Percentiles rank a stretch among this genome's conserved stretches.
These are phyloP conservation scores for Cheilosia soror DNA, from an alignment of 2,888 invertebrate species.

Conservation along the genomic window DNA sequence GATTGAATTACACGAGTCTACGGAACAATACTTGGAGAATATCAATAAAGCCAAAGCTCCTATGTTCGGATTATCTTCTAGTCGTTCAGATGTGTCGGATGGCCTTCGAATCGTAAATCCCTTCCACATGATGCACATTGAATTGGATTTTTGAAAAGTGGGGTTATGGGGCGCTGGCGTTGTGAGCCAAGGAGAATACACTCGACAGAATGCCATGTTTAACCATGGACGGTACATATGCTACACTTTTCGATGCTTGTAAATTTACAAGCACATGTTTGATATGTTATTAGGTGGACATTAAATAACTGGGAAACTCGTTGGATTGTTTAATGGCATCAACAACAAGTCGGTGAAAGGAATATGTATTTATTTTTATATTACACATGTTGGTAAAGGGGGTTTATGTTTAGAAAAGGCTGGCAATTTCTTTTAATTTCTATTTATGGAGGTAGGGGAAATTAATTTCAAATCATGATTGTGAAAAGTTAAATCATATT, in stretches of 20 bases:
- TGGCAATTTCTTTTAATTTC: too few relatives aligned
- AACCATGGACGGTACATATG: constrained; percentile 45
- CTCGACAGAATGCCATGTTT: constrained; percentile 52
- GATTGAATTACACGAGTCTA: constrained; percentile 47
- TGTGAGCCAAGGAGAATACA: background rate
- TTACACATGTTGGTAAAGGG: too few relatives aligned
- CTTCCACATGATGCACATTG: constrained; percentile 45
- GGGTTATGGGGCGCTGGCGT: background rate
- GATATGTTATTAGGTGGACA: constrained; percentile 47
- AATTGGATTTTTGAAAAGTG: constrained; percentile 51
- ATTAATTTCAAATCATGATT: too few relatives aligned
- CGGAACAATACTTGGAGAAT: constrained; percentile 38
- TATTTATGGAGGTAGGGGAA: too few relatives aligned
- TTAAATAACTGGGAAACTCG: constrained; percentile 38
- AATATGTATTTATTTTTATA: too few relatives aligned
- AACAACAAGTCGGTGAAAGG: constrained; percentile 18
- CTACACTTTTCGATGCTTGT: constrained; percentile 41
- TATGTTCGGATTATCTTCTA: constrained; percentile 55
- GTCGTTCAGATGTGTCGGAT: constrained; percentile 50
- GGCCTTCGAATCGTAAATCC: constrained; percentile 37
- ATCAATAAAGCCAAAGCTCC: constrained; percentile 52
- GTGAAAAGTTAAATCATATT: too few relatives aligned
- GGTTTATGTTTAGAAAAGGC: too few relatives aligned
- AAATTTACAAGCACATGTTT: constrained; percentile 58
- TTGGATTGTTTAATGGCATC: constrained; percentile 11